phyloP scores from a whole-genome alignment of 1,140 invertebrate genomes.

The Diabrotica undecimpunctata region DNA sequence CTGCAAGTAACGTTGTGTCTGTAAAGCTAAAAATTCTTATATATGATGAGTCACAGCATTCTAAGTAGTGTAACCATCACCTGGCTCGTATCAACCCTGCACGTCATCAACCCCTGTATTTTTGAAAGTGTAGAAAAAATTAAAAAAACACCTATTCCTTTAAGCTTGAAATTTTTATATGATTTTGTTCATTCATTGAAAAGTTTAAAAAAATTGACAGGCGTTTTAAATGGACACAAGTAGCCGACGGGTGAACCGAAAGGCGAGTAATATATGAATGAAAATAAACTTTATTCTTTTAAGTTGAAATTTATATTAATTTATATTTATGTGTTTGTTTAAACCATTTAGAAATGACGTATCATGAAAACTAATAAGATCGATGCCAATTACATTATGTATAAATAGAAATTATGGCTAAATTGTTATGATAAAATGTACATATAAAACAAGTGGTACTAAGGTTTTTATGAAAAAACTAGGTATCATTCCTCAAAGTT shows the following conservation, averaged over 20 bases:
- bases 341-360: too few species aligned
- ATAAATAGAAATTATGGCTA: too few species aligned
- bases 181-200: slow-evolving; percentile 1
- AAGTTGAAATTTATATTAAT: slow-evolving; percentile 9
- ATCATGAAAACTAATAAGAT: too few species aligned
- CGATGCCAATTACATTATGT: too few species aligned
- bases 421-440: too few species aligned
- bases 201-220: not conserved
- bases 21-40: slow-evolving; percentile 1
- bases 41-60: slow-evolving; percentile 2
- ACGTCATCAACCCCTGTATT: slow-evolving; percentile 3
- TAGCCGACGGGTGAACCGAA: slow-evolving; percentile 5
- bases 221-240: slow-evolving; percentile 4
- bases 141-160: not conserved
- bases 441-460: slow-evolving; percentile 26
- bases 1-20: not conserved
- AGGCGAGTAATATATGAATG: not conserved
- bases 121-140: not conserved
- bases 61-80: not conserved
- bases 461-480: slow-evolving; percentile 33
- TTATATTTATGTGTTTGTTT: not conserved
- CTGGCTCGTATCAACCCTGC: too few species aligned
- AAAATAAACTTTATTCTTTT: slow-evolving; percentile 6
- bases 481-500: slow-evolving; percentile 36
- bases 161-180: slow-evolving; percentile 4